Percentiles rank a stretch among this genome's conserved stretches.
Evolutionary conservation across 1,140 invertebrate genomes (phyloP).

Genomic region (Streblospio benedicti): DNA sequence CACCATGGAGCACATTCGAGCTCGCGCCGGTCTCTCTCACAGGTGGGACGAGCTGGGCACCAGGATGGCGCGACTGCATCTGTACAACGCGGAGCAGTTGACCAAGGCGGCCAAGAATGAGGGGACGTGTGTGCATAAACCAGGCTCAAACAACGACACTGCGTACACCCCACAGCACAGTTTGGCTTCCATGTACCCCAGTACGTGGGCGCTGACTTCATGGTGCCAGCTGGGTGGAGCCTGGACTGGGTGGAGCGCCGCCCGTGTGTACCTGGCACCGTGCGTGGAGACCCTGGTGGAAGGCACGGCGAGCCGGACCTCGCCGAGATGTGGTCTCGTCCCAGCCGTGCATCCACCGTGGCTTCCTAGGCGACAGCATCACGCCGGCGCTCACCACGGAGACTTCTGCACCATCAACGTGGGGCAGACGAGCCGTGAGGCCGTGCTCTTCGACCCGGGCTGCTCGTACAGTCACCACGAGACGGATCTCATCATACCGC

Average conservation of each 20-base stretch:
- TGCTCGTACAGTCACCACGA: neutral
- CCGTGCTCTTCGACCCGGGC: neutral
- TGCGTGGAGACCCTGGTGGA: too few species aligned
- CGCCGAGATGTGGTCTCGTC: neutral
- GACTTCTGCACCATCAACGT: constrained; percentile 1
- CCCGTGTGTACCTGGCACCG: too few species aligned
- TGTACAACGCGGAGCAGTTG: neutral
- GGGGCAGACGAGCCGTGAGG: neutral
- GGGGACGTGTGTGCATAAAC: neutral
- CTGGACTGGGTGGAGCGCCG: too few species aligned
- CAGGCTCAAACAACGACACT: too few species aligned
- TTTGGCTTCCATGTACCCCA: too few species aligned
- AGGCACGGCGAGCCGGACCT: too few species aligned
- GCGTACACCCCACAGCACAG: too few species aligned
- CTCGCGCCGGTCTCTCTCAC: neutral
- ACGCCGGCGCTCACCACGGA: neutral
- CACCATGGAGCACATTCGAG: neutral
- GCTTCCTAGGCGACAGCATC: neutral
- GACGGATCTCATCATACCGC: neutral
- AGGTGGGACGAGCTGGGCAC: neutral
- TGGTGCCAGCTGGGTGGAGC: too few species aligned
- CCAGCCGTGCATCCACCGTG: neutral
- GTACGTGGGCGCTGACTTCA: too few species aligned
- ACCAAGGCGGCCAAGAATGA: neutral
- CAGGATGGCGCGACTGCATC: neutral